A percentile compares a stretch with the other conserved stretches of the same genome.
phyloP scores from a whole-genome alignment of 2,888 invertebrate species.

The Phoronis australis region DNA sequence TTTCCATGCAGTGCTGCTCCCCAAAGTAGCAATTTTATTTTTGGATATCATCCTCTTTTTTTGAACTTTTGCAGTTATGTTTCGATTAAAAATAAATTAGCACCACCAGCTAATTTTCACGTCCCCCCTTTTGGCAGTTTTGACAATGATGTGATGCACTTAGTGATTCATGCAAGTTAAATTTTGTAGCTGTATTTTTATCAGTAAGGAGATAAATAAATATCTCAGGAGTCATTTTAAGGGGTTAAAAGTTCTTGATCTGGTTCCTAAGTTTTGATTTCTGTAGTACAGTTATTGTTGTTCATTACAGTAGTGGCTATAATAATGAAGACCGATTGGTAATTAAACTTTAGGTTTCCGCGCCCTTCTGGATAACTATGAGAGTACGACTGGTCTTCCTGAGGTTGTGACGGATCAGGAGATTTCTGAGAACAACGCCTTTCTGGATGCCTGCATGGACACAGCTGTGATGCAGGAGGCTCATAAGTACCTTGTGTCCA shows the following conservation, averaged over 20 bases:
- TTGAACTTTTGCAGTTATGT: too few species aligned
- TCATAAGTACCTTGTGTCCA: constrained; percentile 39
- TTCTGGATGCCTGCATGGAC: constrained; percentile 44
- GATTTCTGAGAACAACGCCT: constrained; percentile 39
- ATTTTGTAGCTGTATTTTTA: too few species aligned
- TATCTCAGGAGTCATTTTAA: neutral
- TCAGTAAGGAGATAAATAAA: too few species aligned
- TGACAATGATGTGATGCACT: too few species aligned
- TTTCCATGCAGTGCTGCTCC: too few species aligned
- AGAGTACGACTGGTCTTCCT: constrained; percentile 33
- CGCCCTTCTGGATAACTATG: constrained; percentile 49
- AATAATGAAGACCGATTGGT: neutral
- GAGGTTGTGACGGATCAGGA: constrained; percentile 46
- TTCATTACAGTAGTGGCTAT: neutral
- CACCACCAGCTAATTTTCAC: too few species aligned
- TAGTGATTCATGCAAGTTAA: too few species aligned
- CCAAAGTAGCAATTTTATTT: too few species aligned
- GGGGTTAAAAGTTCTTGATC: neutral
- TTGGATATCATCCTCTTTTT: too few species aligned
- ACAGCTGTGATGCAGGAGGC: constrained; percentile 49
- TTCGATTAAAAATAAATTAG: too few species aligned
- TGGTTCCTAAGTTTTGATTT: too few species aligned
- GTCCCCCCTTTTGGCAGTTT: too few species aligned
- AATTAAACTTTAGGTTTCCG: constrained; percentile 37
- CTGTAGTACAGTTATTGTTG: neutral